Conservation (phyloP, 1,140 invertebrate genomes). For the Teleogryllus occipitalis region DNA sequence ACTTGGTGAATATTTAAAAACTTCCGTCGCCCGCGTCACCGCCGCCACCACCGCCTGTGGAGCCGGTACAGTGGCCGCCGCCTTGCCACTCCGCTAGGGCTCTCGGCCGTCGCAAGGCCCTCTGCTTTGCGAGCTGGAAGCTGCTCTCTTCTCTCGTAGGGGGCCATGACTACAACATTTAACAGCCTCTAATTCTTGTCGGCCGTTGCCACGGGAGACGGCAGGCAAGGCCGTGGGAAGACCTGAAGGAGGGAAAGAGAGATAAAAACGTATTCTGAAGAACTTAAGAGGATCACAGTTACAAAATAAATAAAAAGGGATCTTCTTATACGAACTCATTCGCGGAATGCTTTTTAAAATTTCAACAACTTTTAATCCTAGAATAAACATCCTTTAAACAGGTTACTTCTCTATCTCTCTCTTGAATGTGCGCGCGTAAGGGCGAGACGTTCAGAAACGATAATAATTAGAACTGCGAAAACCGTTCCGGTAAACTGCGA, state of each 20-base stretch:
- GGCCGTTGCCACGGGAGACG: neutral
- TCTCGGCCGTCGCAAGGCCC: no score
- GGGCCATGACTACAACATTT: neutral
- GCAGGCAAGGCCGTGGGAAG: neutral
- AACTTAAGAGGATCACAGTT: neutral
- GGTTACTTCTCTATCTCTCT: no score
- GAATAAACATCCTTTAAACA: no score
- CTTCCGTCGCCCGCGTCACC: neutral
- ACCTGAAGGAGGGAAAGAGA: neutral
- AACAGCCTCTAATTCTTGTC: neutral
- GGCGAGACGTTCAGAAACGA: no score
- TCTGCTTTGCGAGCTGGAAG: no score
- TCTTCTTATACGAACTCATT: neutral
- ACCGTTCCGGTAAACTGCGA: neutral
- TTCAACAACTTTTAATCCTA: neutral
- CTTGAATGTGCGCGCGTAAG: no score
- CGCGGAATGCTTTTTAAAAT: neutral
- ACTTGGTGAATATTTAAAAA: slow-evolving; percentile 6
- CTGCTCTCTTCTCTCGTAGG: neutral
- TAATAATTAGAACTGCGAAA: no score
- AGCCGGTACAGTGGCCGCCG: neutral
- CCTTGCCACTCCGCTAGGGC: neutral
- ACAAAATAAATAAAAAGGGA: neutral
- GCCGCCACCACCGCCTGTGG: neutral
- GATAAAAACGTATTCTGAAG: neutral